Conservation (phyloP, 2,113 vertebrate species). For the Trichechus manatus region DNA sequence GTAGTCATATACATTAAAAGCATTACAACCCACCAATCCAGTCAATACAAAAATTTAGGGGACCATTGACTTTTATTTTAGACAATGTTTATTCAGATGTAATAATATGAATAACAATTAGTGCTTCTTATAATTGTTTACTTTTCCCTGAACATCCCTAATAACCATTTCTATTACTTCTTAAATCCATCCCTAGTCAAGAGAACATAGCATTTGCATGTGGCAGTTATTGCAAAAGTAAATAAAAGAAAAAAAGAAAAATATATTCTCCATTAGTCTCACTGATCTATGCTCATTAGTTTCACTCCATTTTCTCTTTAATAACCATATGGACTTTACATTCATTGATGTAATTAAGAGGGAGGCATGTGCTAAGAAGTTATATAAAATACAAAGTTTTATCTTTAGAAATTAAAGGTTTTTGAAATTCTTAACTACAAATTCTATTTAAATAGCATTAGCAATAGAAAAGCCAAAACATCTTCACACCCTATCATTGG, state of each 20-base stretch:
- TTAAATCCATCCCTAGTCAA: background rate
- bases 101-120: background rate
- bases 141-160: background rate
- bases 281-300: background rate
- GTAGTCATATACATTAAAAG: background rate
- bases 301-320: background rate
- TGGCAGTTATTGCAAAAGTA: background rate
- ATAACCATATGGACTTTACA: background rate
- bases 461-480: background rate
- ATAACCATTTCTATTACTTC: background rate
- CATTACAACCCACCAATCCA: background rate
- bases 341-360: background rate
- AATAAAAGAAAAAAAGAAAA: conserved; percentile 23
- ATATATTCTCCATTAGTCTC: background rate
- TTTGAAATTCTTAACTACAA: background rate
- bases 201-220: background rate
- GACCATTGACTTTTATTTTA: background rate
- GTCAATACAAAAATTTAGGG: background rate
- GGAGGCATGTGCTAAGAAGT: background rate
- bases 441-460: conserved; percentile 18
- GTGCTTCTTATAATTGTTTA: background rate
- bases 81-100: background rate
- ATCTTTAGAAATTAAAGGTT: conserved; percentile 1
- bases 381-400: background rate
- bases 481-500: background rate